These are phyloP conservation scores for Oceanites oceanicus DNA, from an alignment of 2,113 vertebrate genomes.

Conservation along the genomic window DNA sequence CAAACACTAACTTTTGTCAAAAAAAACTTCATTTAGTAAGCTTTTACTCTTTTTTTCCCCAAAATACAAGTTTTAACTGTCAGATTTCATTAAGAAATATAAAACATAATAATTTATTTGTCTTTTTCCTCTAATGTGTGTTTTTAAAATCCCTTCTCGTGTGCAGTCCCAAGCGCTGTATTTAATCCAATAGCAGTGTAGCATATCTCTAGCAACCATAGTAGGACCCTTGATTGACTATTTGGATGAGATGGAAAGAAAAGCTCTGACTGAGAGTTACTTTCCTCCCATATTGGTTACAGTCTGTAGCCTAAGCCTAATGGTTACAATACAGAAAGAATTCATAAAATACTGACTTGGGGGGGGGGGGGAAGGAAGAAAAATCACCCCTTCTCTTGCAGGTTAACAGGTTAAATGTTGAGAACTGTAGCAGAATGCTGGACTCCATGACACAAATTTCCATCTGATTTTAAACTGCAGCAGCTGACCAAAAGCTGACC, in stretches of 20 bases:
- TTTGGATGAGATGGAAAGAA: not conserved
- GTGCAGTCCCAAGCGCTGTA: not conserved
- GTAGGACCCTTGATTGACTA: not conserved
- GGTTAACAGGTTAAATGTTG: not conserved
- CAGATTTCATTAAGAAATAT: not conserved
- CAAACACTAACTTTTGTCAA: not conserved
- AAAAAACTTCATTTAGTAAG: not conserved
- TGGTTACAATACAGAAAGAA: not conserved
- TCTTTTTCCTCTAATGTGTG: not conserved
- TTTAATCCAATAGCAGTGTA: not conserved
- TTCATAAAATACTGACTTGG: not conserved
- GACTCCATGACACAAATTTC: not conserved
- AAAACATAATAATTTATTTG: not conserved
- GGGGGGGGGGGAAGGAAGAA: too few species aligned
- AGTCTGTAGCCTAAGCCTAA: not conserved
- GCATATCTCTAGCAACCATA: not conserved
- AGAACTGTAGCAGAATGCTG: not conserved
- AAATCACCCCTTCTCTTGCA: fast-evolving
- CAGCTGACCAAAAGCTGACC: constrained; percentile 9
- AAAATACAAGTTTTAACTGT: not conserved
- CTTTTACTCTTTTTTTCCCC: not conserved
- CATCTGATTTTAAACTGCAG: not conserved
- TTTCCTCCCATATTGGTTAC: not conserved
- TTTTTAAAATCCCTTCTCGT: not conserved
- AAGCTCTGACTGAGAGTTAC: not conserved